phyloP scores from a whole-genome alignment of 2,797 vertebrate genomes.

The Acipenser ruthenus region DNA sequence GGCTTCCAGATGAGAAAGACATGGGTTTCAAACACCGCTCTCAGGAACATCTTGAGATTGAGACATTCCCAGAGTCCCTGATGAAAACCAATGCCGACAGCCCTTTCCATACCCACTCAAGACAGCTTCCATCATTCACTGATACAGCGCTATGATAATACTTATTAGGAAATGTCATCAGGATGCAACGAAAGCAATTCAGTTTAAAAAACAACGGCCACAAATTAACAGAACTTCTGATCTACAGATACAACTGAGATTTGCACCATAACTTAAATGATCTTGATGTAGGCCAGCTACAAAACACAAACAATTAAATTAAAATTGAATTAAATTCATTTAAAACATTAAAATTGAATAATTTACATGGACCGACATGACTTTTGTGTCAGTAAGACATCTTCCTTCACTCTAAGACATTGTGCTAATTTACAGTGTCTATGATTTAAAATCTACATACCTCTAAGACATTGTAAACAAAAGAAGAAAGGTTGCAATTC shows the following conservation, averaged over 20 bases:
- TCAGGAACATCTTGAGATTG: too few species aligned
- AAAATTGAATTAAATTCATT: slow-evolving; percentile 48
- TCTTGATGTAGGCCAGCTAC: slow-evolving; percentile 97
- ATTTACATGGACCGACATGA: slow-evolving; percentile 51
- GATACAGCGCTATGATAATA: slow-evolving; percentile 31
- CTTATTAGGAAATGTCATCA: slow-evolving; percentile 48
- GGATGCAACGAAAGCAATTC: slow-evolving; percentile 20
- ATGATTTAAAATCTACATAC: slow-evolving; percentile 28
- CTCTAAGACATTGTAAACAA: slow-evolving; percentile 44
- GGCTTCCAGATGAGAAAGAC: too few species aligned
- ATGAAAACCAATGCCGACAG: not conserved
- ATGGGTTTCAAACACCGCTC: too few species aligned
- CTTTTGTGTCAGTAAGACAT: slow-evolving; percentile 47
- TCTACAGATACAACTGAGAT: slow-evolving; percentile 68
- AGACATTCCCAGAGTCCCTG: too few species aligned
- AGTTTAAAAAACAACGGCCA: slow-evolving; percentile 42
- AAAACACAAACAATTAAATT: slow-evolving; percentile 66
- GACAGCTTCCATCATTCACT: slow-evolving; percentile 13
- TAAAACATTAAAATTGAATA: slow-evolving; percentile 50
- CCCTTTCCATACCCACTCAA: not conserved
- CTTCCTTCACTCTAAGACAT: slow-evolving; percentile 62
- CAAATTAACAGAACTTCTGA: slow-evolving; percentile 66
- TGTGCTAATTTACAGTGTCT: slow-evolving; percentile 52
- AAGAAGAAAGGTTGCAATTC: slow-evolving; percentile 22
- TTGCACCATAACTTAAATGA: slow-evolving; percentile 86